Base-by-base conservation (phyloP, 1,140 invertebrate species). In the Calliopsis andreniformis region DNA sequence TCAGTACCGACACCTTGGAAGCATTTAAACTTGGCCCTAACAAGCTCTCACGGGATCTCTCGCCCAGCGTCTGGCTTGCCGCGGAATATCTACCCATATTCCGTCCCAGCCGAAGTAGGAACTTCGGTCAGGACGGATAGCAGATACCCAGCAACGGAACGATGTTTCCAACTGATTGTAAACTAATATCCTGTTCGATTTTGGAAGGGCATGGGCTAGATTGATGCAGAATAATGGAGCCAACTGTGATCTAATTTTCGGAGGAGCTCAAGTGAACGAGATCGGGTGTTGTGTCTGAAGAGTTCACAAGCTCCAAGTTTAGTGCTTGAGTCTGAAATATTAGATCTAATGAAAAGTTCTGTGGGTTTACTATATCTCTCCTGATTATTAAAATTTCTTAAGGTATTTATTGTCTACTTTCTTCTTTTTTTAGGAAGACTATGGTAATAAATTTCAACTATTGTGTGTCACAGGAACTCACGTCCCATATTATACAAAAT, bases 151-250 rank as follows among this genome's bases (percentile, higher is more conserved):
- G 58, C 66, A 79, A 59, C 76, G 66, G 71, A 59, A 73, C 80
- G 80, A 83, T 83, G 75, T 75, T 73, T 66, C 66, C 20, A 83
- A 83, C 80, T 83, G 82, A 83, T 83, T 83, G 80, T 62, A 47
- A 83, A 83, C 81, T 83, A 82, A 83, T 83, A 83, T 83, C 73
- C 76, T 62, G 77, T 83, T 83, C 69, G 82, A 83, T 72, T 82
- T 70, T 42, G 49, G 43, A 56, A 66, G 70, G 70, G 63, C 68
- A 68, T 69, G 66, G 16, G 42, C 55, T 30, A 42, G 64, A 79
- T 79, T 83, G 73, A 79, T 72, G 79, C 71, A 49, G 51, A 55
- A n/a, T 61, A 78, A 72, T 56, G 56, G 53, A 68, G 47, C 49
- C 23, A n/a, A 8, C 23, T 25, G 55, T 43, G 77, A 81, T 81